Base-by-base conservation (phyloP, 1,140 invertebrate genomes). In the Macrosteles quadrilineatus region DNA sequence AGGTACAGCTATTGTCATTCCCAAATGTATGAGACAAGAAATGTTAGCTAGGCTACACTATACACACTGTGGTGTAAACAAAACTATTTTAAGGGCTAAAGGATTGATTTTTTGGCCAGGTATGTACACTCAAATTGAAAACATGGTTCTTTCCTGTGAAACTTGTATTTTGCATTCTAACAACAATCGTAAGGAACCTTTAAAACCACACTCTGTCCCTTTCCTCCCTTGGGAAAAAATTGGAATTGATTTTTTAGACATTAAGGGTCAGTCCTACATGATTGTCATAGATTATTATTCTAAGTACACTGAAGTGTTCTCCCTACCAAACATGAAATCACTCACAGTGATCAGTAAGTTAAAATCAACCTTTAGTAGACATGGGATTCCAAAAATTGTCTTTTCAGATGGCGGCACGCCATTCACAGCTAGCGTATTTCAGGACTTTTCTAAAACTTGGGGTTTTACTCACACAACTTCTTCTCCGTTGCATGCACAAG, bases 131-230 rank as follows among this genome's bases (percentile, higher is more conserved):
- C 27, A 72, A 29, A 40, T 72, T 6, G 45, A 27, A 53, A 57
- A 45, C n/a, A 21, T 43, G 36, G 30, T 69, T 23, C 1, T 14
- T 0, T 36, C 17, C 17, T 73, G 70, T 70, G 30, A 64, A 21
- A 50, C 45, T 62, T 71, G 70, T 69, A 23, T 17, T 43, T 72
- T 62, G 23, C 73, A 32, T 27, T 59, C 25, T 11, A 67, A 19
- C 2, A 67, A 45, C 19, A 78, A 78, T 50, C 69, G 30, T 3
- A 79, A 75, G 63, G 75, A 80, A 75, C 69, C 75, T 11, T 55
- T 82, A 25, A 76, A 77, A n/a, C 59, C 73, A 25, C 78, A 77
- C 71, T 73, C 76, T 55, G 70, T 80, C 21, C 72, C 76, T 27
- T 53, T 69, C 0, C 69, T 71, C 14, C 71, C 76, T 19, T 81